phyloP scores from a whole-genome alignment of 2,113 vertebrate genomes.

The Phylloscopus trochilus region DNA sequence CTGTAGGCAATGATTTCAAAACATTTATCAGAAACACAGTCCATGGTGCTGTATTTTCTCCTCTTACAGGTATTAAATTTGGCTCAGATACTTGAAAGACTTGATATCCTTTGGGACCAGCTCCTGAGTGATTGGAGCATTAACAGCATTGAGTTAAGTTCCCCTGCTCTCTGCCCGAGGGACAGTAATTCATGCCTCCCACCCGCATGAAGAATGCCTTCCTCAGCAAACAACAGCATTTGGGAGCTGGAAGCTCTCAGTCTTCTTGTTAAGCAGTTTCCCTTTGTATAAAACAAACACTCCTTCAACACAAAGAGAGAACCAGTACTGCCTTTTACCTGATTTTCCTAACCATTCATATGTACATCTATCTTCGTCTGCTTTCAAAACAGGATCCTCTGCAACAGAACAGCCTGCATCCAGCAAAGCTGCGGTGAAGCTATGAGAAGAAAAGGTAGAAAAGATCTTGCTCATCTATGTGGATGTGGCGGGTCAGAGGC shows the following conservation, averaged over 20 bases:
- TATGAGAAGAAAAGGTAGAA: not conserved
- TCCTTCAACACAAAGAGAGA: not conserved
- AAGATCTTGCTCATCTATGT: not conserved
- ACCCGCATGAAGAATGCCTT: not conserved
- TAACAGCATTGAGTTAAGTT: not conserved
- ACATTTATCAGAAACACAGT: not conserved
- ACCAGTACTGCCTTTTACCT: not conserved
- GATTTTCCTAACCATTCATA: not conserved
- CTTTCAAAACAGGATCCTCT: not conserved
- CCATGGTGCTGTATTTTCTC: not conserved
- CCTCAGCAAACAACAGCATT: not conserved
- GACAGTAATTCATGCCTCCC: not conserved
- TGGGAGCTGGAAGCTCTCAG: not conserved
- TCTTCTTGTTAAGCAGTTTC: constrained; percentile 29
- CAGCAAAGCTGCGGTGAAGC: accelerated
- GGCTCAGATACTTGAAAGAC: not conserved
- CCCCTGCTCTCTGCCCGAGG: not conserved
- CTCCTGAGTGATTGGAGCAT: not conserved
- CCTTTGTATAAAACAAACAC: not conserved
- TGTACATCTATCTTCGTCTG: not conserved
- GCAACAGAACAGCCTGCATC: not conserved
- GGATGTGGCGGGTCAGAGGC: not conserved
- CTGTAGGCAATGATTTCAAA: not conserved
- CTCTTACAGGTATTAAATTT: not conserved
- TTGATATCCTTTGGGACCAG: not conserved